A percentile compares a stretch with the other conserved stretches of the same genome.
phyloP scores from a whole-genome alignment of 2,888 invertebrate genomes.

The Eubasilissa splendida region DNA sequence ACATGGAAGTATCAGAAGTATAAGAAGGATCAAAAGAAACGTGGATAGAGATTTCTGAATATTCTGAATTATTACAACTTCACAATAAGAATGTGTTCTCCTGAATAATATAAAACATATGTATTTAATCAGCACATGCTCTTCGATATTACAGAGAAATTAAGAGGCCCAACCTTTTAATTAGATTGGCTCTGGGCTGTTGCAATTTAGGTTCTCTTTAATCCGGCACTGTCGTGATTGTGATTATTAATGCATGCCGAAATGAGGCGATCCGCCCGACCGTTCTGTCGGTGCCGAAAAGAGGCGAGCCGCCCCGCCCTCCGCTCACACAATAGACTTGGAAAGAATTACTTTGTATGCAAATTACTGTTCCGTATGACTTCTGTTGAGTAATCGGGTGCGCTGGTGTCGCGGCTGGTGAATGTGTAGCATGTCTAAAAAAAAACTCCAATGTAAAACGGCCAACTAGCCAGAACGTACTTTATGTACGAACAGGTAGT shows the following conservation, averaged over 20 bases:
- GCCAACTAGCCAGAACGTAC: background rate
- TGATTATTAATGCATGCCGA: conserved; percentile 53
- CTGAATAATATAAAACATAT: too few species aligned
- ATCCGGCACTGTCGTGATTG: background rate
- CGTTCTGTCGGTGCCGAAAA: conserved; percentile 56
- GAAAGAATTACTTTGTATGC: conserved; percentile 50
- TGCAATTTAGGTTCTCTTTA: too few species aligned
- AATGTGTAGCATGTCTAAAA: conserved; percentile 13
- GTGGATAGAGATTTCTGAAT: too few species aligned
- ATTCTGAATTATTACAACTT: too few species aligned
- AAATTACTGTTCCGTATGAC: conserved; percentile 44
- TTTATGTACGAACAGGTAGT: background rate
- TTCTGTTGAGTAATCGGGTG: conserved; percentile 49
- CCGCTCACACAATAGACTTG: conserved; percentile 52
- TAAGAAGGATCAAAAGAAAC: too few species aligned
- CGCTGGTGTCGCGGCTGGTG: conserved; percentile 18
- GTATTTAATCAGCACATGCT: too few species aligned
- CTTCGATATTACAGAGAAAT: too few species aligned
- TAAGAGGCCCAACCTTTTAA: too few species aligned
- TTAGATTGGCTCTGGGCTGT: too few species aligned
- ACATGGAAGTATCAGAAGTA: too few species aligned
- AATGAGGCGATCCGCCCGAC: conserved; percentile 54
- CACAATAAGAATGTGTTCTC: too few species aligned
- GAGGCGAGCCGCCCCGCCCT: conserved; percentile 46
- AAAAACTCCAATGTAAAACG: too few species aligned